Base-by-base conservation (phyloP, 2,888 invertebrate species). In the Tenthredo scrophulariae region DNA sequence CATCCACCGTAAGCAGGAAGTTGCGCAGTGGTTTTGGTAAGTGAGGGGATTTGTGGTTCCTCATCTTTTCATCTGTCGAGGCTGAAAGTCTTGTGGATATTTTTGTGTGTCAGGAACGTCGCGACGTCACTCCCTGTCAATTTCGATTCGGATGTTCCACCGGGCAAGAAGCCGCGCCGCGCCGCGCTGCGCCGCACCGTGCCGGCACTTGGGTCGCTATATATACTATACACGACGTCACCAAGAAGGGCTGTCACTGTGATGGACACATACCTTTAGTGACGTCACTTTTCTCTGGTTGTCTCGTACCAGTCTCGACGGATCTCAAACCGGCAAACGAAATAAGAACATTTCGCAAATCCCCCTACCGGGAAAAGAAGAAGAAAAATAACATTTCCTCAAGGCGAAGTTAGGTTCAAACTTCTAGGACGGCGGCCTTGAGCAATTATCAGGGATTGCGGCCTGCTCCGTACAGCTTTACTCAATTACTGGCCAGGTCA, bases 251-350 rank as follows among this genome's bases (percentile, higher is more conserved):
- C 84, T 86, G 83, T 86, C 88, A 90, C 89, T 87, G 87, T 89
- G 89, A 90, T 87, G 77, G 88, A 89, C 88, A 86, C 86, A 85
- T 86, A 86, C 86, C 86, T 84, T 84, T 70, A 84, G 86, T 86
- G 86, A 87, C 86, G 85, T 87, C 87, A 87, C 86, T 86, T 79
- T 75, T 65, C 87, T 74, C 74, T 18, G 74, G 62, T 26, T n/a
- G 58, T 65, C 29, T 75, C 18, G 22, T 50, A 50, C 18, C 74
- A 43, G 43, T 74, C 74, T 74, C 43, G 26, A 74, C 74, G 43
- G 43, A 74, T 74, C 43, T 43, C 40, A 13, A 29, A 40, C 54
- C 40, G 4, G 72, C 10, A 43, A 74, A 22, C 43, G 22, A 43
- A 74, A 74, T 22, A 40, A 22, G 43, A 74, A 37, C 43, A 43